phyloP scores from a whole-genome alignment of 2,888 invertebrate species.

The Taenaris catops region DNA sequence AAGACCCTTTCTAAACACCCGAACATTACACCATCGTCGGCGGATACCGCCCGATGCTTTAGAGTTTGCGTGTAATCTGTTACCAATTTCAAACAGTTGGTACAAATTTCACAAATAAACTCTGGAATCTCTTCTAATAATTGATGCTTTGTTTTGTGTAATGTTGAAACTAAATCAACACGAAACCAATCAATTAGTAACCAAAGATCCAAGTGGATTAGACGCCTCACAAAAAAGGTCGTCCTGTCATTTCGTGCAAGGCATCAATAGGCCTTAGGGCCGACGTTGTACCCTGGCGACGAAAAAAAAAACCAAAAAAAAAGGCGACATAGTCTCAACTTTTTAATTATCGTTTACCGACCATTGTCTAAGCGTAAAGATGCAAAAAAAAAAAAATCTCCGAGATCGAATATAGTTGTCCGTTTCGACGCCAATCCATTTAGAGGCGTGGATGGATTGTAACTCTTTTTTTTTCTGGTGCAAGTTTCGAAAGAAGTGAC shows the following conservation, averaged over 20 bases:
- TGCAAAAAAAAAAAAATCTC: constrained; percentile 32
- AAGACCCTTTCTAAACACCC: too few relatives aligned
- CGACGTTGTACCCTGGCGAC: not conserved
- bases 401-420: constrained; percentile 21
- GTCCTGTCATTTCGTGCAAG: not conserved
- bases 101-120: too few relatives aligned
- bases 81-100: too few relatives aligned
- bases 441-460: constrained; percentile 15
- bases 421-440: constrained; percentile 14
- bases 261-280: not conserved
- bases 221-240: constrained; percentile 37
- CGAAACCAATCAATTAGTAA: constrained; percentile 64
- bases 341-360: constrained; percentile 69
- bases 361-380: constrained; percentile 46
- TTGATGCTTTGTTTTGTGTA: constrained; percentile 14
- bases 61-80: too few relatives aligned
- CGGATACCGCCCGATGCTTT: too few relatives aligned
- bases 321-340: constrained; percentile 49
- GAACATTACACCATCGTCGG: too few relatives aligned
- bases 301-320: constrained; percentile 32
- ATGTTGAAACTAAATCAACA: constrained; percentile 16
- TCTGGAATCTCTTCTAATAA: not conserved
- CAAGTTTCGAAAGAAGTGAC: constrained; percentile 6
- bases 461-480: constrained; percentile 17
- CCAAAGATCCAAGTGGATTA: constrained; percentile 52